Evolutionary conservation across 2,888 invertebrate genomes (phyloP), one percentile per base, ranked within the genome.

Genomic region (Archaeoteleia sp.): DNA sequence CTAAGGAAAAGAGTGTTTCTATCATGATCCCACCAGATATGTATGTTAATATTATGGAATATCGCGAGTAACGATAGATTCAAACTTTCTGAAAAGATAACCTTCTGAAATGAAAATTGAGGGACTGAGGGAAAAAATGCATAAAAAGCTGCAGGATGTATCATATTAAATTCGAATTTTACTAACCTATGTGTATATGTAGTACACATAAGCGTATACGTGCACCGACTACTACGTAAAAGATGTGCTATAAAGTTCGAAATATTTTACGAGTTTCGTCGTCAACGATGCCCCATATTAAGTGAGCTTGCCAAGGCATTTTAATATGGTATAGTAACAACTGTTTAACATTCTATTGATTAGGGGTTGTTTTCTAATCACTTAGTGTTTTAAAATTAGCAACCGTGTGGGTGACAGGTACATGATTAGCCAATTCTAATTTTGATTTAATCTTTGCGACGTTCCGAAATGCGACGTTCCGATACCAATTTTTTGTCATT

Each of bases 151-250:
- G 14, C 32, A 40, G 5, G 53, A 43, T 42, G 34, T 43, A 32
- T 12, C 37, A 30, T 69, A 66, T 57, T 68, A 72, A 74, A 71
- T 68, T 73, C 55, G 71, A 67, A 46, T 70, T 76, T 76, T 71
- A 70, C 48, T 70, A 70, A 49, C 58, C 58, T 32, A 35, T 58
- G 27, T 55, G 43, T 46, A 23, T 10, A 35, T 12, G 37, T 10
- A n/a, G n/a, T n/a, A n/a, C n/a, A n/a, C n/a, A n/a, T n/a, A n/a
- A n/a, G n/a, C n/a, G n/a, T n/a, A n/a, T n/a, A n/a, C n/a, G n/a
- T n/a, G n/a, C n/a, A n/a, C n/a, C n/a, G n/a, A n/a, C n/a, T n/a
- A n/a, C n/a, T n/a, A n/a, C n/a, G n/a, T n/a, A n/a, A n/a, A n/a
- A 61, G 37, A 63, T 40, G 57, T 25, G 43, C 65, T 55, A 60